These are phyloP conservation scores for Caloenas nicobarica DNA, from an alignment of 2,113 vertebrate species.

Conservation along the genomic window DNA sequence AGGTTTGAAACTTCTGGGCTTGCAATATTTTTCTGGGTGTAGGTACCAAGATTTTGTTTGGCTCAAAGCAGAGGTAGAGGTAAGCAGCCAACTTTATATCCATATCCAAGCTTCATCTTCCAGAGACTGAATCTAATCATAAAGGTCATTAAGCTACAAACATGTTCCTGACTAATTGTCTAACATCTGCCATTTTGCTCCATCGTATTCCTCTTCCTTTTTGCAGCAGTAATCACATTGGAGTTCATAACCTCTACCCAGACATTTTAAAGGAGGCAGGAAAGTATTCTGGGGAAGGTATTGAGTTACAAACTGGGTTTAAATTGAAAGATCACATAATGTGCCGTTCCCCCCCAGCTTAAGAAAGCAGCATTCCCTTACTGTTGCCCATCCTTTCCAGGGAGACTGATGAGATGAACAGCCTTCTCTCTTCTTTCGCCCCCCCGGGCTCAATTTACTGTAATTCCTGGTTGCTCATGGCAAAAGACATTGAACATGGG, in stretches of 20 bases:
- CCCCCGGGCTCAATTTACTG: background rate
- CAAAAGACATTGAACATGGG: background rate
- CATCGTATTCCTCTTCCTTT: background rate
- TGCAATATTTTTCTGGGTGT: background rate
- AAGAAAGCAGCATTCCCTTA: background rate
- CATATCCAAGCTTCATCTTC: background rate
- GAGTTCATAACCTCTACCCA: background rate
- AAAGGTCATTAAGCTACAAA: background rate
- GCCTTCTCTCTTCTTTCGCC: background rate
- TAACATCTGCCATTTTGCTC: background rate
- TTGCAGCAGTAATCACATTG: background rate
- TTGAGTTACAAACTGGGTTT: background rate
- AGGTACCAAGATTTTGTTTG: background rate
- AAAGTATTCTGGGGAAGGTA: background rate
- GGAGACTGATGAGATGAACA: background rate
- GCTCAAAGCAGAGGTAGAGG: background rate
- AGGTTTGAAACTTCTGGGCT: background rate
- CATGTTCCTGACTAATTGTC: too few species aligned
- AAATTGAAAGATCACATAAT: background rate
- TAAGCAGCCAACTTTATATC: background rate
- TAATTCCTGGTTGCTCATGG: background rate
- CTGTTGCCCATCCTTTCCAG: background rate
- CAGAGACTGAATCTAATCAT: background rate
- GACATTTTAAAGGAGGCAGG: background rate
- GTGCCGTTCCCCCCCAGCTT: too few species aligned